Conservation (phyloP, 2,797 vertebrate species). For the Microchirus variegatus region DNA sequence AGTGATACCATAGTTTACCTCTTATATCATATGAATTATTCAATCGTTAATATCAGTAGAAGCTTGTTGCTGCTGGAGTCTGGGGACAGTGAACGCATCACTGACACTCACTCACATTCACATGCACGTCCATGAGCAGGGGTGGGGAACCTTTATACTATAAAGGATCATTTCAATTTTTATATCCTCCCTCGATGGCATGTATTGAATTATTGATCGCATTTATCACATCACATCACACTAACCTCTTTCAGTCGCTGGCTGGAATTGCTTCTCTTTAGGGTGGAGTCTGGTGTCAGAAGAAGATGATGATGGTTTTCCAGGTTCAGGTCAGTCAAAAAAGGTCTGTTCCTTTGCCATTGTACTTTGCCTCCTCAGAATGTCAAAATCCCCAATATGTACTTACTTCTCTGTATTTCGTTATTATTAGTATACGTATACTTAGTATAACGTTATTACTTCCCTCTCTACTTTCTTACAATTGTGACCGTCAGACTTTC, state of each 20-base stretch:
- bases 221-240: background rate
- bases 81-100: slow-evolving; percentile 1
- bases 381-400: too few relatives aligned
- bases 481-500: too few relatives aligned
- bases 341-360: too few relatives aligned
- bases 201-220: background rate
- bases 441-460: too few relatives aligned
- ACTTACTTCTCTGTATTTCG: too few relatives aligned
- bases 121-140: background rate
- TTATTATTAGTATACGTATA: too few relatives aligned
- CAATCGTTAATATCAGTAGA: background rate
- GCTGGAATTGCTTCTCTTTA: background rate
- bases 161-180: background rate
- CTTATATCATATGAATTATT: background rate
- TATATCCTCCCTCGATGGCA: background rate
- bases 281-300: too few relatives aligned
- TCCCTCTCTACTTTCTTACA: too few relatives aligned
- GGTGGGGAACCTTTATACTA: background rate
- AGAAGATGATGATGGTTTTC: background rate
- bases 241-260: background rate
- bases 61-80: background rate
- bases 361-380: too few relatives aligned
- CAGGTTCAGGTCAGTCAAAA: too few relatives aligned
- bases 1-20: too few relatives aligned
- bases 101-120: slow-evolving; percentile 5